A percentile compares a stretch with the other conserved stretches of the same genome.
Conservation (phyloP, 53 echinoderm and acorn worm genomes). For the Mesocentrotus franciscanus region DNA sequence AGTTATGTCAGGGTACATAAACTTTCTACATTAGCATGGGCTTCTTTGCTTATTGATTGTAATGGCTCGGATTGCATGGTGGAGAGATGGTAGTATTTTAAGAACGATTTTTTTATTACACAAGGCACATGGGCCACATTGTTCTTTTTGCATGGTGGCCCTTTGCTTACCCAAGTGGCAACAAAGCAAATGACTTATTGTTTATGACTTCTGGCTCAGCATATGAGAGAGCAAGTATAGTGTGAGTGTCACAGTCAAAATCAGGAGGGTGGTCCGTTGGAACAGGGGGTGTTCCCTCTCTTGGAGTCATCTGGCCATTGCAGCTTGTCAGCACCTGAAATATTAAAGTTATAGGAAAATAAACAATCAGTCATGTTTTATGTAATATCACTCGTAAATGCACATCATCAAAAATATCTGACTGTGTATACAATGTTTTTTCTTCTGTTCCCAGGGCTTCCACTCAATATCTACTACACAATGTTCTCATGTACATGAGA, state of each 20-base stretch:
- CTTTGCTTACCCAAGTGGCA: not conserved
- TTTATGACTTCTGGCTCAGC: too few relatives aligned
- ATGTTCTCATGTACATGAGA: too few relatives aligned
- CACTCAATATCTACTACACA: too few relatives aligned
- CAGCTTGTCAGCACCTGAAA: not conserved
- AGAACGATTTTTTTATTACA: not conserved
- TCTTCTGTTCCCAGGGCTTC: not conserved
- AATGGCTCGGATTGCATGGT: not conserved
- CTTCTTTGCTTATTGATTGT: not conserved
- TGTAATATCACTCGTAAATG: not conserved
- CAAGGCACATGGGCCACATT: not conserved
- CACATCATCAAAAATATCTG: not conserved
- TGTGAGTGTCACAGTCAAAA: not conserved
- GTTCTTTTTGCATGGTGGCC: not conserved
- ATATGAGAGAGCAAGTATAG: too few relatives aligned
- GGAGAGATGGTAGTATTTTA: not conserved
- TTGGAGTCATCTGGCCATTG: not conserved
- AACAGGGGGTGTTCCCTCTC: not conserved
- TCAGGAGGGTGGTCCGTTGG: slow-evolving; percentile 30
- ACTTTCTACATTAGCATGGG: not conserved
- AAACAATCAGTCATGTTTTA: not conserved
- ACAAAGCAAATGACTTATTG: not conserved
- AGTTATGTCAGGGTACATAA: not conserved
- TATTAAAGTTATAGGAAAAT: not conserved
- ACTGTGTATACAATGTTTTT: not conserved